A percentile compares a stretch with the other conserved stretches of the same genome.
These are phyloP conservation scores for Puffinus mauretanicus DNA, from an alignment of 2,113 vertebrate species.

Conservation along the genomic window DNA sequence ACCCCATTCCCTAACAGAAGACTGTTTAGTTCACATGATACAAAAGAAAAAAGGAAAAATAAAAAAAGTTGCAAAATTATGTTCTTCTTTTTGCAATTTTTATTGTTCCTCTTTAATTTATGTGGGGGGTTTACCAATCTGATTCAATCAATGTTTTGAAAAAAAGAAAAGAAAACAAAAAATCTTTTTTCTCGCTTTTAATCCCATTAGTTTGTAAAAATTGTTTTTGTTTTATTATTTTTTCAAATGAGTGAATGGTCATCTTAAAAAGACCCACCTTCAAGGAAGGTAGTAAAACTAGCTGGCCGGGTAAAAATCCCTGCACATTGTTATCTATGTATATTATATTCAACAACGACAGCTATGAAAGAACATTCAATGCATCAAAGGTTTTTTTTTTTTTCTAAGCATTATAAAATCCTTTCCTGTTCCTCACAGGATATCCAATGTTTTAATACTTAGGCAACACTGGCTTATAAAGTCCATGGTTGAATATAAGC, in stretches of 20 bases:
- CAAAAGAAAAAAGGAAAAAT: constrained; percentile 87
- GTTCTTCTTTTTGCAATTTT: constrained; percentile 81
- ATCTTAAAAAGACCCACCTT: constrained; percentile 96
- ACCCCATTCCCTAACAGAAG: constrained; percentile 94
- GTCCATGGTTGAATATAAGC: constrained; percentile 99
- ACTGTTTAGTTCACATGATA: constrained; percentile 97
- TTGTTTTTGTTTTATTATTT: constrained; percentile 81
- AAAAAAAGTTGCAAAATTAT: constrained; percentile 88
- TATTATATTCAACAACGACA: constrained; percentile 89
- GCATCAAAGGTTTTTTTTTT: constrained; percentile 87
- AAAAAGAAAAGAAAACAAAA: constrained; percentile 79
- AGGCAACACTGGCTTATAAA: constrained; percentile 99
- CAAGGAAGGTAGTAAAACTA: constrained; percentile 97
- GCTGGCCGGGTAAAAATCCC: constrained; percentile 90
- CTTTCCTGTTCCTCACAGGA: constrained; percentile 91
- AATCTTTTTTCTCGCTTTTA: constrained; percentile 77
- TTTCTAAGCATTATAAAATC: constrained; percentile 90
- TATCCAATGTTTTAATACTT: constrained; percentile 98
- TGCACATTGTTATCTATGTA: constrained; percentile 88
- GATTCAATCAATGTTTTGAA: constrained; percentile 81
- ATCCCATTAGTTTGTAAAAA: constrained; percentile 84
- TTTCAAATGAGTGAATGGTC: constrained; percentile 83
- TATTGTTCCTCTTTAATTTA: constrained; percentile 88
- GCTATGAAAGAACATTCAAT: constrained; percentile 92
- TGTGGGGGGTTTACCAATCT: constrained; percentile 84